A percentile compares a stretch with the other conserved stretches of the same genome.
Conservation (phyloP, 2,113 vertebrate genomes). For the Corvus moneduloides region DNA sequence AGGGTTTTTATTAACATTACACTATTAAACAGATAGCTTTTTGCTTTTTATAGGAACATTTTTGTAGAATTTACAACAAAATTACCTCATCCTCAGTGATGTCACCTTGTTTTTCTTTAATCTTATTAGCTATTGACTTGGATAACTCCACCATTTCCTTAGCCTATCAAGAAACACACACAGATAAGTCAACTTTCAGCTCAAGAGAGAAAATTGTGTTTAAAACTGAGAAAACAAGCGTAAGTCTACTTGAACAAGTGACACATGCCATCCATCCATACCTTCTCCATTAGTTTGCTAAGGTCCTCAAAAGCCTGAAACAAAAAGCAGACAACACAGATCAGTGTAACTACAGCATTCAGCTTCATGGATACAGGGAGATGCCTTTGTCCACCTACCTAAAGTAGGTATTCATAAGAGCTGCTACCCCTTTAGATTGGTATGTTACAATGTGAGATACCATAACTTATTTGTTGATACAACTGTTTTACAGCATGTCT, state of each 20-base stretch:
- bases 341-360: neutral
- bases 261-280: conserved; percentile 77
- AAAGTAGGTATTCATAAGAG: neutral
- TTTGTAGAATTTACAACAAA: neutral
- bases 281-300: conserved; percentile 98
- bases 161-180: conserved; percentile 77
- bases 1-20: neutral
- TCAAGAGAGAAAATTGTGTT: neutral
- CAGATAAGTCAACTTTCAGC: neutral
- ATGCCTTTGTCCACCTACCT: neutral
- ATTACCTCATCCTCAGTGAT: conserved; percentile 97
- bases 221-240: neutral
- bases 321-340: conserved; percentile 12
- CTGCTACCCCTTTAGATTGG: neutral
- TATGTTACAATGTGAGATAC: neutral
- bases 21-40: neutral
- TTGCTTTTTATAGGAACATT: neutral
- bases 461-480: neutral
- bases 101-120: conserved; percentile 98
- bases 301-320: conserved; percentile 97
- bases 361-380: neutral
- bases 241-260: neutral
- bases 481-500: neutral
- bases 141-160: conserved; percentile 99
- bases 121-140: conserved; percentile 95